phyloP scores from a whole-genome alignment of 2,797 vertebrate genomes.

The Bufotes viridis region DNA sequence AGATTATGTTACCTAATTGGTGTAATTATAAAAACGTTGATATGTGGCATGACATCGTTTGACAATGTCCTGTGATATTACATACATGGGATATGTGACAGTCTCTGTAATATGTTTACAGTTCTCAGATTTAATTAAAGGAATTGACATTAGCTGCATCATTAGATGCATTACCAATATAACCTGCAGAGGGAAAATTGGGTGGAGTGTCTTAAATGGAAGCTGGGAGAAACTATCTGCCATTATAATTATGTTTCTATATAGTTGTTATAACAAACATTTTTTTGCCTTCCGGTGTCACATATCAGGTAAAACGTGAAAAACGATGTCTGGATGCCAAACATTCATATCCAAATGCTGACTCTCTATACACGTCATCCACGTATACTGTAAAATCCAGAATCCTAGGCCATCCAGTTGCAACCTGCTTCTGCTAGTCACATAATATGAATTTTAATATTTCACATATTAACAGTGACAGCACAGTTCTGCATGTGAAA shows the following conservation, averaged over 20 bases:
- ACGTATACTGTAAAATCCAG: neutral
- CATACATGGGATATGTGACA: neutral
- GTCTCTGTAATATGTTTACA: neutral
- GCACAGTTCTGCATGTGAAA: neutral
- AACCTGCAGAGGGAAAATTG: neutral
- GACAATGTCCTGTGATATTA: neutral
- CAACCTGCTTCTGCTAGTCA: neutral
- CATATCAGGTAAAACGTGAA: neutral
- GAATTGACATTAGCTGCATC: neutral
- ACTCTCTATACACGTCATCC: neutral
- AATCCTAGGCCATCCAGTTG: neutral
- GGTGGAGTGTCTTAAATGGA: neutral
- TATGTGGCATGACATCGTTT: neutral
- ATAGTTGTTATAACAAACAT: neutral
- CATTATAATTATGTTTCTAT: neutral
- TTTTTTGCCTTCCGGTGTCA: neutral
- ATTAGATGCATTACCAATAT: neutral
- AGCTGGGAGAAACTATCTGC: neutral
- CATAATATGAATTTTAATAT: neutral
- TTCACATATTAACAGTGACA: neutral
- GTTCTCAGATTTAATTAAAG: neutral
- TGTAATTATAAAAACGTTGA: neutral
- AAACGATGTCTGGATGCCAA: neutral
- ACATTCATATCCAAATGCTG: neutral
- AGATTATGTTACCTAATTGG: neutral